Evolutionary conservation across 2,888 invertebrate species (phyloP).

Genomic region (Drosophila nr. perissopoda): DNA sequence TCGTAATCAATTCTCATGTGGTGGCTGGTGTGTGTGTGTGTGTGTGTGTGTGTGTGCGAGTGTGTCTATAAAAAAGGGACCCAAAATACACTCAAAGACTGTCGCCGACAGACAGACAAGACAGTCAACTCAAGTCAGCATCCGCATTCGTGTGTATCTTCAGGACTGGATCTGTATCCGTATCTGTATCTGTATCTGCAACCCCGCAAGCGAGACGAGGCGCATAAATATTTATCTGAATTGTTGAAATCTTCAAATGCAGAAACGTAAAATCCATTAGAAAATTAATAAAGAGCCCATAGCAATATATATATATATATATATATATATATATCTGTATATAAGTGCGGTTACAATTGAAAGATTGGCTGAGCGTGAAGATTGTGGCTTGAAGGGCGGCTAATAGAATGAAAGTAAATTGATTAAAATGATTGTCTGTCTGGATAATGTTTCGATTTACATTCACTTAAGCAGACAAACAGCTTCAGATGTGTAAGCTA

Average conservation of each 20-base stretch:
- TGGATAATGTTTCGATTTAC: constrained; percentile 34
- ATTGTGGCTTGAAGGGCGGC: neutral
- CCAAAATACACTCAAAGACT: constrained; percentile 29
- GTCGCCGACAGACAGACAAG: constrained; percentile 47
- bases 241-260: constrained; percentile 76
- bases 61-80: constrained; percentile 71
- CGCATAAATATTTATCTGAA: constrained; percentile 75
- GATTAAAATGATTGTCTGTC: constrained; percentile 67
- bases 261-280: constrained; percentile 82
- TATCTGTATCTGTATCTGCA: constrained; percentile 36
- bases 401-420: constrained; percentile 71
- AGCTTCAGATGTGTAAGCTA: neutral
- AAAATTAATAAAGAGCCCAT: constrained; percentile 81
- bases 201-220: constrained; percentile 15
- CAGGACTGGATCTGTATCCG: constrained; percentile 6
- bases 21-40: constrained; percentile 35
- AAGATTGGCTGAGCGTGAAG: constrained; percentile 34
- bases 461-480: neutral
- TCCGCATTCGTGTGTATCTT: constrained; percentile 43
- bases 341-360: constrained; percentile 71
- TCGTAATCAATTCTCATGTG: constrained; percentile 76
- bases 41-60: constrained; percentile 21
- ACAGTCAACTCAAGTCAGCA: constrained; percentile 50
- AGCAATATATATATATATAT: constrained; percentile 6
- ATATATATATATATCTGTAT: constrained; percentile 15